Conservation (phyloP, 2,888 invertebrate genomes). For the Drosophila prolongata region DNA sequence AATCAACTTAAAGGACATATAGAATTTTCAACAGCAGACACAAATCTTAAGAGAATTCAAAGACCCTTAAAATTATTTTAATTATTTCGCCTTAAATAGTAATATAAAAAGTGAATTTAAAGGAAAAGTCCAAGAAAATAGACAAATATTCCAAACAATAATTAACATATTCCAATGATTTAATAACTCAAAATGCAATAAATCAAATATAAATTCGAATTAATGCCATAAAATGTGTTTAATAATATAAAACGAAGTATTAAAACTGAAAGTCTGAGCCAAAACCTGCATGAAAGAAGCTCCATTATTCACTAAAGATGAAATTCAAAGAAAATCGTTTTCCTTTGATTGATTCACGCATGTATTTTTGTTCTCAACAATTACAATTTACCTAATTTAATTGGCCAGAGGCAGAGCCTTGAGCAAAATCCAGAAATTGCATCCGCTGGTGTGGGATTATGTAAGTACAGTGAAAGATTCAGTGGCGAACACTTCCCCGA, state of each 20-base stretch:
- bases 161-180: not conserved
- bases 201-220: not conserved
- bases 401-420: slow-evolving; percentile 16
- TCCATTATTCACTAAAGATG: not conserved
- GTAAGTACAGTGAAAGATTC: slow-evolving; percentile 21
- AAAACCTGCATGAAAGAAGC: not conserved
- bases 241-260: not conserved
- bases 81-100: no score
- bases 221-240: no score
- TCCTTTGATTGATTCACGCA: slow-evolving; percentile 14
- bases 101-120: not conserved
- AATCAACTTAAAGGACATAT: no score
- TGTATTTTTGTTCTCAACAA: slow-evolving; percentile 5
- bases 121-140: no score
- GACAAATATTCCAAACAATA: not conserved
- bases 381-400: slow-evolving; percentile 20
- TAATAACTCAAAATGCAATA: not conserved
- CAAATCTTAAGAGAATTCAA: not conserved
- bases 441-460: slow-evolving; percentile 9
- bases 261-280: not conserved
- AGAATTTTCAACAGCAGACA: not conserved
- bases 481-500: slow-evolving; percentile 6
- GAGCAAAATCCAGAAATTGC: not conserved
- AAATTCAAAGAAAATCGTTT: not conserved
- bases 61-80: no score